Evolutionary conservation across 2,888 invertebrate species (phyloP).

Genomic region (Smittia aterrima): DNA sequence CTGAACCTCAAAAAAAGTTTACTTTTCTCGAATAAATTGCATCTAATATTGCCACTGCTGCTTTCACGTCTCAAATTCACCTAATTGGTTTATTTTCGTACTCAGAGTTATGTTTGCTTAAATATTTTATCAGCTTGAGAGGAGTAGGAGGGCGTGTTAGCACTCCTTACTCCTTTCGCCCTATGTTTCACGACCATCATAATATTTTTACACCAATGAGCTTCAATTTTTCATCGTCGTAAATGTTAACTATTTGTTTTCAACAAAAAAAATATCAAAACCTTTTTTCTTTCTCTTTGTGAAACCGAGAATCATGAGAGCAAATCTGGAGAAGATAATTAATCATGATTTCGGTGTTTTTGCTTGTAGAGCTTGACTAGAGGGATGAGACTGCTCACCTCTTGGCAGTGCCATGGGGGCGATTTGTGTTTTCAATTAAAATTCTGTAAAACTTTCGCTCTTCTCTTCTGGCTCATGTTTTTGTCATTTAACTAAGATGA

Average conservation of each 20-base stretch:
- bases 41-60: not conserved
- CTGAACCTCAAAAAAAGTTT: not conserved
- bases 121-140: conserved; percentile 18
- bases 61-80: not conserved
- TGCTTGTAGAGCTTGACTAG: not conserved
- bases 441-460: too few relatives aligned
- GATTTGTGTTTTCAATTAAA: too few relatives aligned
- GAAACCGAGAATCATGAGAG: not conserved
- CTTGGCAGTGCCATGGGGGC: too few relatives aligned
- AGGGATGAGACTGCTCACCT: not conserved
- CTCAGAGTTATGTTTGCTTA: conserved; percentile 8
- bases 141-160: not conserved
- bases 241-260: conserved; percentile 34
- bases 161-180: not conserved
- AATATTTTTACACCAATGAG: conserved; percentile 28
- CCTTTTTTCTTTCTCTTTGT: not conserved
- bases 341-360: conserved; percentile 12
- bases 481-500: too few relatives aligned
- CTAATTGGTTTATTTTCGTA: conserved; percentile 14
- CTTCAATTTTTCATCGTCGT: conserved; percentile 24
- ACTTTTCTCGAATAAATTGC: not conserved
- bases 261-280: not conserved
- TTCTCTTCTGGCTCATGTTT: too few relatives aligned
- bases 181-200: not conserved
- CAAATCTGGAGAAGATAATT: conserved; percentile 20